phyloP scores from a whole-genome alignment of 1,140 invertebrate species.

The Drosophila tani region DNA sequence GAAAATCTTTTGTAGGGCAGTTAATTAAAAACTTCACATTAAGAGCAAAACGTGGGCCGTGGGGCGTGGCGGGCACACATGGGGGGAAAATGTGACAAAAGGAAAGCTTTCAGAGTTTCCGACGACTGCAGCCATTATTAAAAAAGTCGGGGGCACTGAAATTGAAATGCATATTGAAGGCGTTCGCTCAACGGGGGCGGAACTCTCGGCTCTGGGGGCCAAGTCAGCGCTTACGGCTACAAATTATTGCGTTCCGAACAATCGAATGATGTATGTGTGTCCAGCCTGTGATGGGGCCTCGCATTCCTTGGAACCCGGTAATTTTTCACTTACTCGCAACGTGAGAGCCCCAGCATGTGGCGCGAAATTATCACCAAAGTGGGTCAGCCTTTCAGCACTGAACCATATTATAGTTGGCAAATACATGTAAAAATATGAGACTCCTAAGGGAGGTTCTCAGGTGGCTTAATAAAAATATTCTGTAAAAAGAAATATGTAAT shows the following conservation, averaged over 20 bases:
- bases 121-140: slow-evolving; percentile 48
- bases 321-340: slow-evolving; percentile 18
- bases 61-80: slow-evolving; percentile 25
- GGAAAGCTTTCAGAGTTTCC: slow-evolving; percentile 47
- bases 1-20: slow-evolving; percentile 78
- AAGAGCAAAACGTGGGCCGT: slow-evolving; percentile 32
- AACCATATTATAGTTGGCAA: neutral
- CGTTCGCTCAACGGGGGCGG: neutral
- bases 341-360: slow-evolving; percentile 28
- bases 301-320: slow-evolving; percentile 3
- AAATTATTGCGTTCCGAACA: slow-evolving; percentile 15
- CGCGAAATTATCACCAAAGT: slow-evolving; percentile 17
- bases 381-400: slow-evolving; percentile 7
- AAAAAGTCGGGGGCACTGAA: slow-evolving; percentile 18
- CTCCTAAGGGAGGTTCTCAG: too few relatives aligned
- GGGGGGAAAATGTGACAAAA: slow-evolving; percentile 53
- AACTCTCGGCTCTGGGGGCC: neutral
- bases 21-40: slow-evolving; percentile 79
- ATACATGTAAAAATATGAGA: too few relatives aligned
- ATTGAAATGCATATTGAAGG: slow-evolving; percentile 31
- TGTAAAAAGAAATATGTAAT: too few relatives aligned
- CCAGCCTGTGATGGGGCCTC: slow-evolving; percentile 13
- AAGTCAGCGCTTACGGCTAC: slow-evolving; percentile 2
- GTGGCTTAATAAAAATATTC: too few relatives aligned
- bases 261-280: slow-evolving; percentile 38